Base-by-base conservation (phyloP, 2,113 vertebrate genomes). In the Peromyscus leucopus region DNA sequence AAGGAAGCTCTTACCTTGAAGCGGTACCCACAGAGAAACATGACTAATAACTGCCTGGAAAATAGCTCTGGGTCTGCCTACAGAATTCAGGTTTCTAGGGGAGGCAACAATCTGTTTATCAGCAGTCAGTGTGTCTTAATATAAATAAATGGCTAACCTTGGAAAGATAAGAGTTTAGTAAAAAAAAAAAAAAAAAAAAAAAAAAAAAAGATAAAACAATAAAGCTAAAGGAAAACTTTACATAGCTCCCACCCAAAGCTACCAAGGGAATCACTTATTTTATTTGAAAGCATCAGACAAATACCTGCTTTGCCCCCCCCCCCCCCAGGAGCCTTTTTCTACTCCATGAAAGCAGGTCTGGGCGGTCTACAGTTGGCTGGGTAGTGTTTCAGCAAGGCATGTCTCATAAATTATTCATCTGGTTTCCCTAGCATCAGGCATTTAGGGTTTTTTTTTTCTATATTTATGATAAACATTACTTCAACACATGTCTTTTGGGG, bases 401-500 rank as follows among this genome's bases (percentile, higher is more conserved):
- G 5, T 84, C 46, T 93, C 72, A 42, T 93, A 85, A 82, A 82
- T 91, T 90, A 95, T 94, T 95, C 61, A 94, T 83, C 55, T 72
- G 5, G 15, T 65, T 93, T 57, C 15, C 51, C 75, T 75, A 79
- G 88, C 42, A n/a, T 92, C 80, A 90, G 72, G 19, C 51, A 92
- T 69, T 89, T 89, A 63, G 17, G 21, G 8, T 39, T 10, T 22
- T 28, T 59, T 36, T 59, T 69, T 48, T 7, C 42, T 69, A 36
- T 96, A 51, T 84, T 93, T 92, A 87, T 90, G 76, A 91, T 63
- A 57, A 91, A 48, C 19, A 63, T 33, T 71, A 63, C 51, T 89
- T 92, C 3, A 42, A 13, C 46, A 63, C 12, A 28, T 33, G 61
- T 75, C 36, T 93, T 93, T 86, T 39, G 59, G 21, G 80, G 17